Evolutionary conservation across 2,113 vertebrate species (phyloP).

Genomic region (Litocranius walleri): DNA sequence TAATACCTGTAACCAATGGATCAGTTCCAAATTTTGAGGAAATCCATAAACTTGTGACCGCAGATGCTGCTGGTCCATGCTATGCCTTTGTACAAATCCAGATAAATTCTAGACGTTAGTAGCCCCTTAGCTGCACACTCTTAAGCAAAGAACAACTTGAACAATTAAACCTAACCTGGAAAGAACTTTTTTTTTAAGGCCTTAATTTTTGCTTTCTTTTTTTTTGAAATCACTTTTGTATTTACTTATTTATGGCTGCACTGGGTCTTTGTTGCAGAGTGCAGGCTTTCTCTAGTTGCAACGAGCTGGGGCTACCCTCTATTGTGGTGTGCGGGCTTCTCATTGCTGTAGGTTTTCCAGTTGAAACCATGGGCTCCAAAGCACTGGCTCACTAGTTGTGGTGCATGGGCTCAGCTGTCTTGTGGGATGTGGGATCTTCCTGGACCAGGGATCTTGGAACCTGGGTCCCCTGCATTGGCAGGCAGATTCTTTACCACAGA

Average conservation of each 20-base stretch:
- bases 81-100: not conserved
- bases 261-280: not conserved
- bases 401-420: not conserved
- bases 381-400: not conserved
- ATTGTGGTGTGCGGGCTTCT: not conserved
- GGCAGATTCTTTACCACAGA: not conserved
- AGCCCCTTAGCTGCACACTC: not conserved
- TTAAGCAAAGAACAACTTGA: not conserved
- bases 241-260: not conserved
- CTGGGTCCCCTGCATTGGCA: not conserved
- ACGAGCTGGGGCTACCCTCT: not conserved
- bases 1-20: not conserved
- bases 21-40: not conserved
- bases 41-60: not conserved
- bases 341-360: not conserved
- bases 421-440: not conserved
- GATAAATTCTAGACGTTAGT: not conserved
- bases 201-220: not conserved
- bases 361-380: not conserved
- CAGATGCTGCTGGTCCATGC: not conserved
- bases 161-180: not conserved
- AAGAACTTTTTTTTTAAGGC: not conserved
- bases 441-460: not conserved
- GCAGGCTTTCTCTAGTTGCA: not conserved
- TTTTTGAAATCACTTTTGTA: not conserved